phyloP scores from a whole-genome alignment of 2,797 vertebrate genomes.

The Rhinogobio ventralis region DNA sequence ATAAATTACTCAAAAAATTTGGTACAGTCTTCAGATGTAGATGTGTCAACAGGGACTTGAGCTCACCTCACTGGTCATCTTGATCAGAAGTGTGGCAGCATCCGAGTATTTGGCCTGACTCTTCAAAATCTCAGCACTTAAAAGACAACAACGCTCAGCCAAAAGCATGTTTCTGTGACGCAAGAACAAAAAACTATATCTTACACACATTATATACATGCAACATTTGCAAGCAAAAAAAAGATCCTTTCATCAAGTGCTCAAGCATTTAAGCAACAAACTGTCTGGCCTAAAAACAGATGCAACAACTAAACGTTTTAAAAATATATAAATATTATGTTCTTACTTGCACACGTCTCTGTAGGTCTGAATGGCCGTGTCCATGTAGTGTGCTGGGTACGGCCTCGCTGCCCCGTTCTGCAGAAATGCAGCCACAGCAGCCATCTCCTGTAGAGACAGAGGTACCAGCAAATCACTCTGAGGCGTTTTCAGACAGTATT shows the following conservation, averaged over 20 bases:
- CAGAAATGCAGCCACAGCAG: conserved; percentile 94
- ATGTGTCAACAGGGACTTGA: no score
- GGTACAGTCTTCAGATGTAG: not conserved
- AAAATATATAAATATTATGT: no score
- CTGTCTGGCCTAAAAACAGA: not conserved
- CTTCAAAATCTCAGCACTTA: conserved; percentile 96
- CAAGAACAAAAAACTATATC: not conserved
- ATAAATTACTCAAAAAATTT: not conserved
- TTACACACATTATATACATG: not conserved
- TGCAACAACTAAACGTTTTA: not conserved
- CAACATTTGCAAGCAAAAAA: not conserved
- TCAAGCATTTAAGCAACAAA: not conserved
- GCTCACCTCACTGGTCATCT: conserved; percentile 95
- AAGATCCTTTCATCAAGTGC: not conserved
- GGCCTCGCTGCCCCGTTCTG: conserved; percentile 91
- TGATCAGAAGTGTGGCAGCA: conserved; percentile 93
- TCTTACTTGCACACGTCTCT: conserved; percentile 96
- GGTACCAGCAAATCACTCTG: not conserved
- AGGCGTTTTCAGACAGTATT: not conserved
- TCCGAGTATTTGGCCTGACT: conserved; percentile 96
- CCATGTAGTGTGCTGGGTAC: conserved; percentile 98
- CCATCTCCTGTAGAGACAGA: conserved; percentile 88
- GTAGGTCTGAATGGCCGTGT: conserved; percentile 96
- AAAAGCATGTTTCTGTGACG: conserved; percentile 89
- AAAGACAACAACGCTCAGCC: conserved; percentile 93